Evolutionary conservation across 2,113 vertebrate genomes (phyloP).

Genomic region (Pachypanchax playfairii): DNA sequence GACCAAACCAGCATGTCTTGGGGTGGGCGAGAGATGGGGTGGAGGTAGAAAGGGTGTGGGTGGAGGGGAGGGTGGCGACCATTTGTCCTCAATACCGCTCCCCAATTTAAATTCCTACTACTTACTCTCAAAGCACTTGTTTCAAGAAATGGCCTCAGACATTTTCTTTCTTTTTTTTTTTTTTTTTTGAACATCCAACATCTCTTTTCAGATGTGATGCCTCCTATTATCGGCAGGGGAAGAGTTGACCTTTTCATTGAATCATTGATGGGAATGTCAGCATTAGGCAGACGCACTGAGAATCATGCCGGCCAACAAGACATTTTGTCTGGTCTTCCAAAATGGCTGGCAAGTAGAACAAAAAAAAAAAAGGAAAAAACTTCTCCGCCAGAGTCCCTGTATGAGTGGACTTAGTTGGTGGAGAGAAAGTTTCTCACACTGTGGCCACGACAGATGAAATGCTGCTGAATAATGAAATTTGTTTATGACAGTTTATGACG

Average conservation of each 20-base stretch:
- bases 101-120: slow-evolving; percentile 49
- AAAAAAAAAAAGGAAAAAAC: slow-evolving; percentile 25
- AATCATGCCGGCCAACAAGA: slow-evolving; percentile 17
- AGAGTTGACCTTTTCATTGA: slow-evolving; percentile 41
- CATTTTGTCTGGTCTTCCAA: slow-evolving; percentile 30
- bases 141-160: slow-evolving; percentile 5
- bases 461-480: slow-evolving; percentile 2
- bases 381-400: slow-evolving; percentile 17
- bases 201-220: slow-evolving; percentile 19
- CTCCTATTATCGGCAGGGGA: slow-evolving; percentile 16
- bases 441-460: slow-evolving; percentile 32
- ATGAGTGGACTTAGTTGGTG: slow-evolving; percentile 18
- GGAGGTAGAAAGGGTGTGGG: slow-evolving; percentile 28
- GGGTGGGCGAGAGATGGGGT: slow-evolving; percentile 51
- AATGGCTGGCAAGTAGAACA: slow-evolving; percentile 35
- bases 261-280: slow-evolving; percentile 33
- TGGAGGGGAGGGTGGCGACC: slow-evolving; percentile 36
- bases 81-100: slow-evolving; percentile 56
- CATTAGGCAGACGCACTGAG: slow-evolving; percentile 16
- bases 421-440: slow-evolving; percentile 26
- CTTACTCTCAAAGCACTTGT: slow-evolving; percentile 44
- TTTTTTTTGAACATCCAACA: slow-evolving; percentile 14
- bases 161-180: slow-evolving; percentile 22
- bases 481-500: background rate
- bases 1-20: slow-evolving; percentile 66